Conservation (phyloP, 1,140 invertebrate genomes). For the Formica selysi region DNA sequence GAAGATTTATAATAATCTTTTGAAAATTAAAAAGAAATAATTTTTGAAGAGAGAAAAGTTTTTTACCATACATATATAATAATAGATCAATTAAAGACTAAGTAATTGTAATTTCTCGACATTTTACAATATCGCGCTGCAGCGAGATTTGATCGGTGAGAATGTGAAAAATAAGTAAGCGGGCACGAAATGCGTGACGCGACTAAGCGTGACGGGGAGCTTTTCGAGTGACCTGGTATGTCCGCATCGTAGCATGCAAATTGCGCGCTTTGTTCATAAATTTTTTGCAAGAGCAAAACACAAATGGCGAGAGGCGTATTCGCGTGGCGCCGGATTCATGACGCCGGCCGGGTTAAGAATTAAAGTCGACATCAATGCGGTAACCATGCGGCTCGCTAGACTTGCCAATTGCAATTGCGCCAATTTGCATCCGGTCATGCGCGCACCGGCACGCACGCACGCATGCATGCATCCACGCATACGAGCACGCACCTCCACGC, state of each 20-base stretch:
- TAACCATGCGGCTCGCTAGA: slow-evolving; percentile 36
- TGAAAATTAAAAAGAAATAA: not conserved
- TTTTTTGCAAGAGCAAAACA: slow-evolving; percentile 39
- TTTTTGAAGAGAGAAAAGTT: not conserved
- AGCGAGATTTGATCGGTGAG: slow-evolving; percentile 28
- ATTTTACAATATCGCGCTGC: slow-evolving; percentile 9
- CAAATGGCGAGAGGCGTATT: not conserved
- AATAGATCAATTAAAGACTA: slow-evolving; percentile 29
- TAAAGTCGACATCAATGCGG: slow-evolving; percentile 54
- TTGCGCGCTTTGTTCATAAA: slow-evolving; percentile 44
- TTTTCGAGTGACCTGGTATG: slow-evolving; percentile 28
- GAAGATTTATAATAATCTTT: slow-evolving; percentile 3
- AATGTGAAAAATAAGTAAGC: slow-evolving; percentile 26
- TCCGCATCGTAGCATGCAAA: slow-evolving; percentile 45
- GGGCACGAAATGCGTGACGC: slow-evolving; percentile 44
- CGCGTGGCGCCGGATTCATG: slow-evolving; percentile 15
- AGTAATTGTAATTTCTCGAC: not conserved
- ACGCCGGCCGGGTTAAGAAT: slow-evolving; percentile 39
- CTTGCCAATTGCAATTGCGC: slow-evolving; percentile 25
- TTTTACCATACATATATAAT: not conserved
- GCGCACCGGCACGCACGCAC: not conserved
- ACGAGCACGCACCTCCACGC: slow-evolving; percentile 14
- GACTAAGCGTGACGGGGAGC: slow-evolving; percentile 46
- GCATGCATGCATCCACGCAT: not conserved
- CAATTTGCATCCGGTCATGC: slow-evolving; percentile 53